These are phyloP conservation scores for Zoroaster sp. DNA, from an alignment of 53 echinoderm and acorn worm species.

Conservation along the genomic window DNA sequence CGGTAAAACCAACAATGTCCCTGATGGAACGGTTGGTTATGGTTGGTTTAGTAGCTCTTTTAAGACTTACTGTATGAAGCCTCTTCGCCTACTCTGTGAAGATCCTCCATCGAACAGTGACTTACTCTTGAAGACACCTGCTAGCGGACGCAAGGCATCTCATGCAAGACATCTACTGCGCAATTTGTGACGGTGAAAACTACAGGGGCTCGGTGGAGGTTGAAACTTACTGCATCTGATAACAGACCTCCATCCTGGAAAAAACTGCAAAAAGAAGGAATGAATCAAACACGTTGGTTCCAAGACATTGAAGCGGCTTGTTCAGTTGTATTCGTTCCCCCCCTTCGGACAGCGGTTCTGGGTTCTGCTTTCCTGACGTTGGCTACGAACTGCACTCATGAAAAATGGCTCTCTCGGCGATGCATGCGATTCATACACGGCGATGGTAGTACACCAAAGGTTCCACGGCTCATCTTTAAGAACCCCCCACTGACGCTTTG, in stretches of 20 bases:
- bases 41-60: slow-evolving; percentile 25
- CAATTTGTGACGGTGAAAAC: slow-evolving; percentile 44
- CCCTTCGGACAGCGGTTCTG: neutral
- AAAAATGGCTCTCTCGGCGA: neutral
- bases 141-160: slow-evolving; percentile 12
- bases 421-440: slow-evolving; percentile 5
- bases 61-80: neutral
- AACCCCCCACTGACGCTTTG: slow-evolving; percentile 67
- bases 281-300: neutral
- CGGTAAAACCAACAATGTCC: neutral
- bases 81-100: neutral
- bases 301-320: neutral
- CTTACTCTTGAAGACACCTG: slow-evolving; percentile 23
- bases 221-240: neutral
- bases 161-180: slow-evolving; percentile 55
- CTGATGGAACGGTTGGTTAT: no score
- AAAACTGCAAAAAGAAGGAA: neutral
- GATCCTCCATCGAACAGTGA: neutral
- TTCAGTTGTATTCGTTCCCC: neutral
- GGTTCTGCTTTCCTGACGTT: neutral
- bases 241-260: no score
- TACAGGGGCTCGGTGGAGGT: neutral
- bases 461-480: slow-evolving; percentile 7
- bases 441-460: neutral
- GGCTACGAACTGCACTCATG: neutral